These are phyloP conservation scores for Rutilus rutilus DNA, from an alignment of 2,113 vertebrate species.

Conservation along the genomic window DNA sequence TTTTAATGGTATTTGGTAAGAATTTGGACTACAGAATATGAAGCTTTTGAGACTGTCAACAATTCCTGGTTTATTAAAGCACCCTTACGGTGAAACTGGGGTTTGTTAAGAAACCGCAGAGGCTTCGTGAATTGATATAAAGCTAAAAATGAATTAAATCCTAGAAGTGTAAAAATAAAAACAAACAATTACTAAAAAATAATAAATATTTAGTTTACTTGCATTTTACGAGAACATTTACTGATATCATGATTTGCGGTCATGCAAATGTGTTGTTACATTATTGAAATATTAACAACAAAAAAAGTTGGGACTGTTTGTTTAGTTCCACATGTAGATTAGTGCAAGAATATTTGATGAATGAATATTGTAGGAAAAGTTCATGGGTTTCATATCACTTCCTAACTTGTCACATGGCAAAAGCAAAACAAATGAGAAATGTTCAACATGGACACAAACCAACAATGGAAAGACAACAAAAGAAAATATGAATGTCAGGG, in stretches of 20 bases:
- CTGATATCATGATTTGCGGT: neutral
- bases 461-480: conserved; percentile 40
- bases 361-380: neutral
- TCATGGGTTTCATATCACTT: neutral
- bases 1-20: neutral
- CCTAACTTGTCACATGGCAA: neutral
- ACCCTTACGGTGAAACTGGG: neutral
- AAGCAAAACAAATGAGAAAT: neutral
- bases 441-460: neutral
- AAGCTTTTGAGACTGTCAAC: neutral
- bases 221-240: neutral
- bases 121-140: neutral
- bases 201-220: neutral
- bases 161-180: neutral
- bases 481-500: conserved; percentile 45
- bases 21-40: neutral
- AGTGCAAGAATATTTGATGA: neutral
- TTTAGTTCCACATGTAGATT: neutral
- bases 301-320: no score
- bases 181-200: no score
- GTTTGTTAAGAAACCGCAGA: neutral
- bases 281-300: neutral
- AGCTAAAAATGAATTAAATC: neutral
- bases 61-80: neutral
- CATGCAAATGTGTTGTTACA: neutral